These are phyloP conservation scores for Pemphredon lugubris DNA, from an alignment of 2,888 invertebrate genomes.

Conservation along the genomic window DNA sequence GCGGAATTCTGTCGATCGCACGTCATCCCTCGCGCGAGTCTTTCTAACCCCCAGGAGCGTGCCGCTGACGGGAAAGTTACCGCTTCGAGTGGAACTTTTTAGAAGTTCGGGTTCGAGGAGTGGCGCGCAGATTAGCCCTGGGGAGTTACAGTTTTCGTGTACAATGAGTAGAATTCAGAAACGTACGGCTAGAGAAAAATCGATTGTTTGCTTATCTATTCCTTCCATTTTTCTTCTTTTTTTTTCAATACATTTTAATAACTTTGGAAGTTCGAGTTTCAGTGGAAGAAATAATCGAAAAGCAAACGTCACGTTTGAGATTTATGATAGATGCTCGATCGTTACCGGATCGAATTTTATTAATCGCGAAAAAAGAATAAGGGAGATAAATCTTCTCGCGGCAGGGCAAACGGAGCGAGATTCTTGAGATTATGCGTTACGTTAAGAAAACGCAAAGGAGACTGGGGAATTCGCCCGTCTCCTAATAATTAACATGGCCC, in stretches of 20 bases:
- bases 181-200: slow-evolving; percentile 52
- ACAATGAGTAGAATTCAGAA: slow-evolving; percentile 66
- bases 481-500: not conserved
- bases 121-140: slow-evolving; percentile 62
- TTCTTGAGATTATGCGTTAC: too few species aligned
- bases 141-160: slow-evolving; percentile 64
- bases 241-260: not conserved
- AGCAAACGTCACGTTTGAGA: too few species aligned
- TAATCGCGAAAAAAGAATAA: too few species aligned
- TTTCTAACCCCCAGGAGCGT: slow-evolving; percentile 57
- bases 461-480: not conserved
- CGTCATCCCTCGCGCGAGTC: slow-evolving; percentile 57
- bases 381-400: too few species aligned
- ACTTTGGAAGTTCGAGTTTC: not conserved
- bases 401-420: too few species aligned
- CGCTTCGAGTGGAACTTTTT: slow-evolving; percentile 61
- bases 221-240: not conserved
- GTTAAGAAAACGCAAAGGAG: too few species aligned
- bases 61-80: slow-evolving; percentile 67
- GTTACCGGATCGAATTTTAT: too few species aligned
- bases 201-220: slow-evolving; percentile 34
- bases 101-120: slow-evolving; percentile 56
- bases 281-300: too few species aligned
- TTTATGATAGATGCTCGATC: too few species aligned
- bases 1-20: slow-evolving; percentile 61